Base-by-base conservation (phyloP, 2,888 invertebrate species). In the Plagodis dolabraria region DNA sequence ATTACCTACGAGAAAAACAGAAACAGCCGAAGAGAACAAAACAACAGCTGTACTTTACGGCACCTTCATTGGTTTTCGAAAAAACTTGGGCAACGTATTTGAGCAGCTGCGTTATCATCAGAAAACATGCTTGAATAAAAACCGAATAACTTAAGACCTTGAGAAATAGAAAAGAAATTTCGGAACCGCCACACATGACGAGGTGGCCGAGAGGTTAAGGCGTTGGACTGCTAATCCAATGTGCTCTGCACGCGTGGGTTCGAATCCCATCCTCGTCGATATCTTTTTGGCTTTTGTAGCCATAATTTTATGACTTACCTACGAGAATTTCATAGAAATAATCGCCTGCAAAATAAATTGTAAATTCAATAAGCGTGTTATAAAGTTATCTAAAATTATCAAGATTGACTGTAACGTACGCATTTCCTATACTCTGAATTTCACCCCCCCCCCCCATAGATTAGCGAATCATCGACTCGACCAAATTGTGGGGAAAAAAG, bases 231-330 rank as follows among this genome's bases (percentile, higher is more conserved):
- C 96, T 96, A 96, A 96, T 96, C 96, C 95, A 95, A 95, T 96
- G 95, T 95, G 95, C 95, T 95, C 95, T 96, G 95, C 95, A 95
- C 95, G 95, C 95, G 95, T 95, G 95, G 95, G 95, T 96, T 95
- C 95, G 95, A 95, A 95, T 96, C 95, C 95, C 95, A 95, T 95
- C 95, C 95, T 95, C 95, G 95, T 95, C 95, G 95, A 75, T 82
- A 42, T 5, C 2, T 58, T 69, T 72, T 69, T 64, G 48, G 22
- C 22, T 22, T 22, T 22, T 22, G 22, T 4, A 2, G 22, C 22
- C 22, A 22, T 22, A 1, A 22, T 4, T 22, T 22, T 22, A 2
- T 22, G 4, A 22, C 22, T 22, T 22, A n/a, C n/a, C n/a, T n/a
- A n/a, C n/a, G n/a, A 22, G 22, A 22, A 22, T 22, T 22, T 2